Base-by-base conservation (phyloP, 2,888 invertebrate genomes). In the Agriopis marginaria region DNA sequence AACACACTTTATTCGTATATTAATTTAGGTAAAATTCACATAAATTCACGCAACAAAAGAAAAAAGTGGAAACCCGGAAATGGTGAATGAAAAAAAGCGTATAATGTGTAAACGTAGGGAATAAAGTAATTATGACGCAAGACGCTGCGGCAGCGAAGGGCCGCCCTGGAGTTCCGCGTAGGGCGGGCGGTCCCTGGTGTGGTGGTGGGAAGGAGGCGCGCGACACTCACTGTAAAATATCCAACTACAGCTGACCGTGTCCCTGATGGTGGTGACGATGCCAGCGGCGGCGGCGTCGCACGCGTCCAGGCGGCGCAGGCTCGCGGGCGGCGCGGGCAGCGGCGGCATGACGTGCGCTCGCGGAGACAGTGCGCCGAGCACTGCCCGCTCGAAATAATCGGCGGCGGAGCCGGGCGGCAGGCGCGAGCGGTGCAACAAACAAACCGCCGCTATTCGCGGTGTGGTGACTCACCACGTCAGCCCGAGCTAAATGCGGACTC, bases 231-330 rank as follows among this genome's bases (percentile, higher is more conserved):
- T 96, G 93, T 96, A 96, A 89, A 96, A 96, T 92, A 96, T 96
- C 96, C 96, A 96, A 94, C 96, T 96, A 90, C 96, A 96, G 93
- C 96, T 96, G 90, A 96, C 94, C 77, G 92, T 95, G 92, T 96
- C 96, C 86, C 95, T 95, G 88, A 95, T 89, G 86, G 95, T 94
- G 86, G 95, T 95, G 89, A 96, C 94, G 87, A 96, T 90, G 84
- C 92, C 93, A 54, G 54, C 54, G 80, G 93, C 89, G 79, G 95
- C 91, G 79, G 96, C 95, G 87, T 68, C 63, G 63, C 63, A 58
- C 62, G 86, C 83, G 87, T 85, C 86, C 80, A 80, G 84, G 81
- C 87, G 89, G 80, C 85, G 87, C 74, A 83, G 84, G 82, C 89
- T 91, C 86, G 92, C 91, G 89, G 91, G 93, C 76, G 89, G 91